Base-by-base conservation (phyloP, 1,140 invertebrate species). In the Microplitis demolitor region DNA sequence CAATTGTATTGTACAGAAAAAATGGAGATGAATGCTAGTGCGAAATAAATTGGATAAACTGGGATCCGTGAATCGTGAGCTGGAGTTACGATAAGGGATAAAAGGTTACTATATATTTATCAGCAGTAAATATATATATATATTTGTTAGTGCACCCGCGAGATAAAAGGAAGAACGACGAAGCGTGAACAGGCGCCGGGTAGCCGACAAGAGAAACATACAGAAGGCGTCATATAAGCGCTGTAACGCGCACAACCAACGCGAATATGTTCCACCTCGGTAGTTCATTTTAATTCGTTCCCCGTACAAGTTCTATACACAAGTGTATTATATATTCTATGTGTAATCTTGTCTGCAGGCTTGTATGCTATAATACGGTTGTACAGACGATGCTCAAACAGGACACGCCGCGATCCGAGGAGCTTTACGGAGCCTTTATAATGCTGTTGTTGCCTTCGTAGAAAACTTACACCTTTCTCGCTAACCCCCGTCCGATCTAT, bases 231-330 rank as follows among this genome's bases (percentile, higher is more conserved):
- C 60, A 71, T 63, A 60, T 45, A 45, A 9, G 39, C 6, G 39
- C 11, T 45, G 39, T 14, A 58, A 60, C 34, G 67, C 37, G 3
- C 13, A 53, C 51, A 67, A 8, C 31, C 11, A 6, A 24, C 66
- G 31, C 31, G n/a, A 56, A 64, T 34, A 66, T 33, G 64, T 67
- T 73, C 54, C 71, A 73, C 51, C 71, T 73, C 64, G 64, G 64
- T 73, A 61, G 63, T 35, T 51, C 56, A 45, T 67, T 73, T 68
- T 68, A 73, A 73, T 73, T 67, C 71, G 61, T 68, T 73, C 66
- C 16, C 33, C 56, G 66, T 63, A 45, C 39, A 45, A 62, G 56
- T 61, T 5, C 50, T 69, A 37, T 37, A 9, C n/a, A 16, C 8
- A 11, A 6, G 8, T 58, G 8, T 58, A 58, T 33, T 58, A 58